These are phyloP conservation scores for Scelioninae gen. 1 DNA, from an alignment of 2,888 invertebrate species.

Conservation along the genomic window DNA sequence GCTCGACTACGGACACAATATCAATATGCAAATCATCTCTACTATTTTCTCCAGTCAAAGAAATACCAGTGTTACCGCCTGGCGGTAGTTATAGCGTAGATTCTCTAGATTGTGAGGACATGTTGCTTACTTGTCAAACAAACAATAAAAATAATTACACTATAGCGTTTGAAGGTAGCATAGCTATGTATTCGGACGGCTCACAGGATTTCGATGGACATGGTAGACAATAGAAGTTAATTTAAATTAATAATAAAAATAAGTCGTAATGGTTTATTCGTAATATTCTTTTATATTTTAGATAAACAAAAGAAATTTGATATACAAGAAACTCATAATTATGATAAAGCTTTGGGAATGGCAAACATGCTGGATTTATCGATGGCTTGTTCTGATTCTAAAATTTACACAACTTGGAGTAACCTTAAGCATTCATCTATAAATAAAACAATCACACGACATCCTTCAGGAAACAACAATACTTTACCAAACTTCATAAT, in stretches of 20 bases:
- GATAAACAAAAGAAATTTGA: conserved; percentile 82
- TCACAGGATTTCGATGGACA: conserved; percentile 83
- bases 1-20: conserved; percentile 90
- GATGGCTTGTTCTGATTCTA: conserved; percentile 95
- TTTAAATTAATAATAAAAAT: background rate
- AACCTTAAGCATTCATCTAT: conserved; percentile 90
- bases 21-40: conserved; percentile 96
- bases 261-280: background rate
- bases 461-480: conserved; percentile 91
- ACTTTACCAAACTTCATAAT: conserved; percentile 84
- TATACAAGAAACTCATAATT: conserved; percentile 75
- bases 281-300: conserved; percentile 66
- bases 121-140: conserved; percentile 95
- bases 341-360: conserved; percentile 76
- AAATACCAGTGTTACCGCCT: conserved; percentile 88
- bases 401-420: conserved; percentile 93
- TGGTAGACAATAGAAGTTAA: conserved; percentile 74
- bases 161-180: conserved; percentile 96
- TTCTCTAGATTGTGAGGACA: conserved; percentile 95
- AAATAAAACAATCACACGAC: conserved; percentile 85
- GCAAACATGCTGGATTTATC: conserved; percentile 87
- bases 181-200: conserved; percentile 92
- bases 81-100: conserved; percentile 94
- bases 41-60: conserved; percentile 95
- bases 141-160: conserved; percentile 97